Evolutionary conservation across 2,113 vertebrate species (phyloP), one percentile per base, ranked within the genome.

Genomic region (Progne subis): DNA sequence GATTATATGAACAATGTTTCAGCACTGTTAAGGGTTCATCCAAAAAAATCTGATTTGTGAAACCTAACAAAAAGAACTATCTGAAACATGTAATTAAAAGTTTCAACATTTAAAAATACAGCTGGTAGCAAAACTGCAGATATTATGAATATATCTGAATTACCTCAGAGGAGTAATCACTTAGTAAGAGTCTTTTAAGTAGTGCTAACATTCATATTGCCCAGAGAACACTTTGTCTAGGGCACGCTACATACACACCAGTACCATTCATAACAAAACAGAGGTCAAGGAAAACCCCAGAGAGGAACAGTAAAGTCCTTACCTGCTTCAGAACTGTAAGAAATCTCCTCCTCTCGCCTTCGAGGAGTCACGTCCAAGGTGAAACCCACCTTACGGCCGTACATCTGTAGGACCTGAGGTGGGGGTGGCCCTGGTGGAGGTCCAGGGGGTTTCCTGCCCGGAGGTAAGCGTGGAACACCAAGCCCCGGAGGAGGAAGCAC

Each of bases 351-450:
- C 26, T 98, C 98, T 74, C 98, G 97, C 61, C 98, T 97, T 75
- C 98, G 97, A 95, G 97, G 92, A 43, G 91, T 92, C 87, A 97
- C 94, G 2, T 97, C 98, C 61, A 98, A 90, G 76, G 96, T 67
- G 86, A 98, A 98, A n/a, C 98, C 98, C 50, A 98, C 97, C 97
- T 98, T 98, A 34, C 97, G 96, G 52, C 98, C 98, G 46, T 99
- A 99, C 97, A 99, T 98, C 50, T 99, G 99, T 41, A 99, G 96
- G 39, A 99, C 98, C 14, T 99, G 99, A 57, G 99, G 98, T 14
- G 99, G 99, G 1, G 99, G 99, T 10, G 99, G 99, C 1, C 99
- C 99, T 13, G 99, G 99, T 5, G 99, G 99, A 44, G 99, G 99
- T 1, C 99, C 99, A 3, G 99, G 99, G 7, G 99, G 99, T 52